Base-by-base conservation (phyloP, 1,140 invertebrate genomes). In the Carposina sasakii region DNA sequence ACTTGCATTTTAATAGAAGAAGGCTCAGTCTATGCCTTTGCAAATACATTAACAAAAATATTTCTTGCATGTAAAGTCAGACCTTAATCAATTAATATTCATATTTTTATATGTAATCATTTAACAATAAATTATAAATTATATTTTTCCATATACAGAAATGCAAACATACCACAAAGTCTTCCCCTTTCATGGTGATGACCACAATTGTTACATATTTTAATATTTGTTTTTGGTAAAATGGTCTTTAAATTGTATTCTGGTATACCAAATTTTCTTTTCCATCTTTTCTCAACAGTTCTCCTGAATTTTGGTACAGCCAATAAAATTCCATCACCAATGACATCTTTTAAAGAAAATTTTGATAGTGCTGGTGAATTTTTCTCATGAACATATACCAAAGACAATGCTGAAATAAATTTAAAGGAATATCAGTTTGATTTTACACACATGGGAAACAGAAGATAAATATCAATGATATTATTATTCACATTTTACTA, bases 241-340 rank as follows among this genome's bases (percentile, higher is more conserved):
- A 91, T 59, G 10, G 90, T 87, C 84, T 94, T 94, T 87, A 88
- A 89, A 13, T 86, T 57, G 73, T 88, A 91, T 30, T 91, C 76
- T 2, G 88, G 87, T 36, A 63, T 60, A 5, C 92, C 93, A 77
- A 89, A 95, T 85, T 90, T 94, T 46, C 93, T 85, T 34, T 87
- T 91, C 55, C 85, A 70, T 48, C 93, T 86, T 75, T 86, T 91
- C 67, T 96, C 94, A 24, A 94, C 47, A 1, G 91, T 89, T 59
- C 93, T 83, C 67, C 95, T 86, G 41, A 88, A 87, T 65, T 92
- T 94, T 0, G 95, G 96, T 1, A 94, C 94, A 49, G 90, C 95
- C 87, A 90, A 92, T 13, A 96, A 63, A 69, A 96, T 88, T n/a
- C 91, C 91, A 87, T 94, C 88, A 3, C 88, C 88, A 13, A 92